phyloP scores from a whole-genome alignment of 2,797 vertebrate genomes.

The Sebastes steindachneri region DNA sequence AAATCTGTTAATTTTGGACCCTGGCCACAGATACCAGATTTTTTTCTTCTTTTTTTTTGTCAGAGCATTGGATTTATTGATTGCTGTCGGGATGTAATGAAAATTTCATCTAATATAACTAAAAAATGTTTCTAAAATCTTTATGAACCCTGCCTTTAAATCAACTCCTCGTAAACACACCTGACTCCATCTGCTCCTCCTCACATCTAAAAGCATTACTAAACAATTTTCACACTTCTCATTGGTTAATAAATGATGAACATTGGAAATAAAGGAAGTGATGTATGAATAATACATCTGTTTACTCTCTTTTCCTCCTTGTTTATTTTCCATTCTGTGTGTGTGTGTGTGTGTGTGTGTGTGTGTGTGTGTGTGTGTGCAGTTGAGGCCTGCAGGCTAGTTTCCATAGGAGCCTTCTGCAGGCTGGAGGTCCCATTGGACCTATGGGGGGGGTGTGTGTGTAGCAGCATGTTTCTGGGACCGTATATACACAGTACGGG shows the following conservation, averaged over 20 bases:
- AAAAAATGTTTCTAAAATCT: too few relatives aligned
- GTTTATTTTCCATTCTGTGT: neutral
- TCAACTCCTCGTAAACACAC: neutral
- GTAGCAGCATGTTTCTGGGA: neutral
- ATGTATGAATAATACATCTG: slow-evolving; percentile 24
- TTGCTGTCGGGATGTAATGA: too few relatives aligned
- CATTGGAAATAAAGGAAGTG: neutral
- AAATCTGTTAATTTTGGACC: too few relatives aligned
- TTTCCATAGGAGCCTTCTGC: slow-evolving; percentile 41
- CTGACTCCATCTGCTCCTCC: neutral
- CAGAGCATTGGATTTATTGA: too few relatives aligned
- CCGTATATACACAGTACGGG: neutral
- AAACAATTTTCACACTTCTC: neutral
- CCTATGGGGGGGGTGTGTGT: neutral
- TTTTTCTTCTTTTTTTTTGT: too few relatives aligned
- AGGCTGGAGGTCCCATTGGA: slow-evolving; percentile 1
- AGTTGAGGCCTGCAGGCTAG: slow-evolving; percentile 1
- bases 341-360: neutral
- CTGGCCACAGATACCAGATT: too few relatives aligned
- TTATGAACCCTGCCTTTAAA: neutral
- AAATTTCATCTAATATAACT: too few relatives aligned
- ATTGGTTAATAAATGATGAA: neutral
- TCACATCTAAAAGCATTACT: neutral
- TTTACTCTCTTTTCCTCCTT: neutral
- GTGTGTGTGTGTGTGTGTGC: neutral